phyloP scores from a whole-genome alignment of 2,113 vertebrate species.

The Istiophorus platypterus region DNA sequence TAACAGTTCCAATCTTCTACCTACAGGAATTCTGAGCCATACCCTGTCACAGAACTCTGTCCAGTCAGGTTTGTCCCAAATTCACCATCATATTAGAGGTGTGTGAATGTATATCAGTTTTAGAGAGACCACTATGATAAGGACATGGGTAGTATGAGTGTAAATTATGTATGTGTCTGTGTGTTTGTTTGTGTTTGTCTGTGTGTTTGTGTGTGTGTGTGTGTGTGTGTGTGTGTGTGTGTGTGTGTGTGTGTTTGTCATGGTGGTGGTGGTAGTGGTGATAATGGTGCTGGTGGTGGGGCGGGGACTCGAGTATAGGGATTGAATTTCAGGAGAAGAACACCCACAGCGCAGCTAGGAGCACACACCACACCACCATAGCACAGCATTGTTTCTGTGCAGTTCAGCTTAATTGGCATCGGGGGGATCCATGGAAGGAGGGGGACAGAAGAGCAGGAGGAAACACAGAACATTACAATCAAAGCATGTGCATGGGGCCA shows the following conservation, averaged over 20 bases:
- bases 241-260: slow-evolving; percentile 28
- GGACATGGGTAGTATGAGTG: slow-evolving; percentile 62
- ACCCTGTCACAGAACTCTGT: background rate
- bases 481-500: slow-evolving; percentile 87
- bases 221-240: slow-evolving; percentile 27
- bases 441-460: slow-evolving; percentile 80
- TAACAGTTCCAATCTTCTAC: background rate
- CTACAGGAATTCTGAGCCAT: slow-evolving; percentile 1
- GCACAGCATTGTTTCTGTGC: slow-evolving; percentile 94
- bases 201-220: slow-evolving; percentile 22
- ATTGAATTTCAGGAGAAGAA: slow-evolving; percentile 87
- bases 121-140: slow-evolving; percentile 38
- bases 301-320: slow-evolving; percentile 66
- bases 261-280: no score
- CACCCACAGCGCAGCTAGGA: slow-evolving; percentile 94
- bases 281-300: slow-evolving; percentile 25
- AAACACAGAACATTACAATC: slow-evolving; percentile 94
- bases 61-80: slow-evolving; percentile 16
- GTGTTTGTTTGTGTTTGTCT: slow-evolving; percentile 31
- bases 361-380: slow-evolving; percentile 92
- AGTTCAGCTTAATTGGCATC: slow-evolving; percentile 94
- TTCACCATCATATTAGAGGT: slow-evolving; percentile 32
- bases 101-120: slow-evolving; percentile 39
- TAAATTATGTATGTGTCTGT: slow-evolving; percentile 36
- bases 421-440: slow-evolving; percentile 85